Conservation (phyloP, 2,797 vertebrate species). For the Aulostomus chinensis region DNA sequence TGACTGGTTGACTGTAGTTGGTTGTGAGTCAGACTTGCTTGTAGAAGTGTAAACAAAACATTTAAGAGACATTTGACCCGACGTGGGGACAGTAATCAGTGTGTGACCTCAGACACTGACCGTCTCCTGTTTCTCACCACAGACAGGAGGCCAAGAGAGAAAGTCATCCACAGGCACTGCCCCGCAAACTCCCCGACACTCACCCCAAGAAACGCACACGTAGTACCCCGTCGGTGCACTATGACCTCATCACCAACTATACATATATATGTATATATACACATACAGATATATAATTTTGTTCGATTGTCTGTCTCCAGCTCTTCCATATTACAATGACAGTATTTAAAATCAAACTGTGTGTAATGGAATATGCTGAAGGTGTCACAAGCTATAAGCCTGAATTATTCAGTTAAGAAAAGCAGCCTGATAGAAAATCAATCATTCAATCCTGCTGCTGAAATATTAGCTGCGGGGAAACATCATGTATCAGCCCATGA, state of each 20-base stretch:
- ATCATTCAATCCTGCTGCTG: constrained; percentile 70
- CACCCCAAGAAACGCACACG: too few relatives aligned
- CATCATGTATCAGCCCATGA: constrained; percentile 62
- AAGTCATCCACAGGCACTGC: constrained; percentile 70
- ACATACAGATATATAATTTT: too few relatives aligned
- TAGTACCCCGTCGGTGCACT: too few relatives aligned
- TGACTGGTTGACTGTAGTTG: constrained; percentile 9
- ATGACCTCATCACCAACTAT: not conserved
- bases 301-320: constrained; percentile 9
- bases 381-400: constrained; percentile 70
- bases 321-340: constrained; percentile 26
- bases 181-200: constrained; percentile 1
- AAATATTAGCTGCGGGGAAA: constrained; percentile 75
- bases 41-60: constrained; percentile 79
- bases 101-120: constrained; percentile 74
- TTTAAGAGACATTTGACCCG: constrained; percentile 73
- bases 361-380: constrained; percentile 72
- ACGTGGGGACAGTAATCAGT: constrained; percentile 74
- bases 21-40: constrained; percentile 36
- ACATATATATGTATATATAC: not conserved
- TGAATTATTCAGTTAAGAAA: constrained; percentile 79
- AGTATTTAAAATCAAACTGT: constrained; percentile 38
- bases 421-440: constrained; percentile 76
- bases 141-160: constrained; percentile 68
- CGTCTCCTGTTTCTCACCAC: constrained; percentile 73